Evolutionary conservation across 1,140 invertebrate genomes (phyloP), one percentile per base, ranked within the genome.

Genomic region (Drosophila ananassae): DNA sequence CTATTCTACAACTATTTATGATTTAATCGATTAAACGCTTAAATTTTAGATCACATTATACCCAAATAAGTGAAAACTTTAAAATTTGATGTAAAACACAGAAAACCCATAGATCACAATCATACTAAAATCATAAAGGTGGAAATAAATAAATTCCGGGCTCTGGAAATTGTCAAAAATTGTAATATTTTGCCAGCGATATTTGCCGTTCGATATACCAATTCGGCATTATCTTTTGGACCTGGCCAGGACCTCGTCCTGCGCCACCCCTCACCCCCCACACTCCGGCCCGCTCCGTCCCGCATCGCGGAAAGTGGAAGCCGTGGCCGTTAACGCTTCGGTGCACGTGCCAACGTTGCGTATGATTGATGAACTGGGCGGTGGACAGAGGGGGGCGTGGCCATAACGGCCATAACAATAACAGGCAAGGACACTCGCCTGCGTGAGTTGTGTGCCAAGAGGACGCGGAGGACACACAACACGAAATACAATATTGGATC

Each of bases 301-400:
- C 24, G 12, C n/a, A 28, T 12, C 34, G 34, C 34, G 34, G 12
- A 10, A 10, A 10, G 34, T 10, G 34, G 34, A 12, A n/a, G 34
- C 10, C 10, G 34, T 37, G 44, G 44, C 44, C 30, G 51, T 69
- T 69, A 69, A 68, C 66, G 63, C 66, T 56, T 41, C 39, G 63
- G 17, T 72, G 54, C 80, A 84, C 80, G 80, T 84, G 81, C 79
- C 83, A 78, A 79, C 82, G 72, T 83, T 89, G 83, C 82, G 82
- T 87, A 87, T 87, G 82, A 87, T 87, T 87, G 82, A 87, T 87
- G 82, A 89, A 89, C 74, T 67, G 71, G 48, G 47, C 51, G 54
- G 52, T 48, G 54, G 53, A 12, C 10, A 37, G 34, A 46, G 61
- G 9, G 17, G 22, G 48, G 9, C 34, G 44, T 25, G 60, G 63